Percentiles rank a stretch among this genome's conserved stretches.
phyloP scores from a whole-genome alignment of 1,140 invertebrate genomes.

The Meteorus sp. region DNA sequence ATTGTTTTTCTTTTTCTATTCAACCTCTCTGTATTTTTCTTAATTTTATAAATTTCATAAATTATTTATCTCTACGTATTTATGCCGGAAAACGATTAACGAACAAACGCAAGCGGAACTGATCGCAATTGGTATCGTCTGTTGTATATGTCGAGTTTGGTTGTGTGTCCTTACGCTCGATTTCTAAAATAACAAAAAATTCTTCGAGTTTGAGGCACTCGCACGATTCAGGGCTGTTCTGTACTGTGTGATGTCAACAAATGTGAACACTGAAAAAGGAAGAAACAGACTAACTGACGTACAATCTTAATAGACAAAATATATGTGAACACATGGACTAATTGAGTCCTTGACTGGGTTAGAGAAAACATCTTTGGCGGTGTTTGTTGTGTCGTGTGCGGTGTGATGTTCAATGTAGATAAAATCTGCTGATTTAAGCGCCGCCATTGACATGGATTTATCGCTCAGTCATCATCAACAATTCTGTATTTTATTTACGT shows the following conservation, averaged over 20 bases:
- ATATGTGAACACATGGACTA: conserved; percentile 1
- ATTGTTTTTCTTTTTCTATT: too few species aligned
- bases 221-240: conserved; percentile 39
- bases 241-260: background rate
- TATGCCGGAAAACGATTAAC: background rate
- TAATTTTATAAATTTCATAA: too few species aligned
- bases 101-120: background rate
- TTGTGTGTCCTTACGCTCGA: conserved; percentile 47
- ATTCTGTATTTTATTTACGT: background rate
- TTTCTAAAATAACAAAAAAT: conserved; percentile 51
- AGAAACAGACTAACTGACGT: too few species aligned
- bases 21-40: too few species aligned
- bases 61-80: too few species aligned
- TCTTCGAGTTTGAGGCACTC: conserved; percentile 38
- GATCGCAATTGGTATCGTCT: background rate
- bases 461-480: conserved; percentile 21
- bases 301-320: too few species aligned
- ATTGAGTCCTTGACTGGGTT: conserved; percentile 41
- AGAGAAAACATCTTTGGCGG: conserved; percentile 38
- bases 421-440: conserved; percentile 12
- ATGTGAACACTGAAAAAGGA: too few species aligned
- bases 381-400: background rate
- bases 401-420: conserved; percentile 14
- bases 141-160: background rate
- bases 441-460: conserved; percentile 20